phyloP scores from a whole-genome alignment of 2,888 invertebrate genomes.

The Branchinecta sandiegonensis region DNA sequence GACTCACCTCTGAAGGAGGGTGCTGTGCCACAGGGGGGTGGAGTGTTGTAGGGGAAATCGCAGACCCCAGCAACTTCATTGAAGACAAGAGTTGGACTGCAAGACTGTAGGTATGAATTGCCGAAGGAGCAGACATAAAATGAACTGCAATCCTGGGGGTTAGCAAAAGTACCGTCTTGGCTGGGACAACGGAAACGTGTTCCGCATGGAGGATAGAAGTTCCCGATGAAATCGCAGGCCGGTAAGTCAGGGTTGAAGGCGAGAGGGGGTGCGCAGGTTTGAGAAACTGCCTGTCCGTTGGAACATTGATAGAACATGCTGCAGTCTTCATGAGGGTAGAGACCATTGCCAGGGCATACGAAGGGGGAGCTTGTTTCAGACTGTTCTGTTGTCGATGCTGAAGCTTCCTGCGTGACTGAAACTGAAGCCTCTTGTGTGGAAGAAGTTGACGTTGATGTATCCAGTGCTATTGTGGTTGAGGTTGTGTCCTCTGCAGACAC shows the following conservation, averaged over 20 bases:
- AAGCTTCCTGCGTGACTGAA: not conserved
- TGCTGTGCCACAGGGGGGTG: constrained; percentile 9
- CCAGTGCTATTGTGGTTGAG: not conserved
- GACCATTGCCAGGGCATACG: not conserved
- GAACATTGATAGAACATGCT: constrained; percentile 3
- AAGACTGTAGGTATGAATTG: not conserved
- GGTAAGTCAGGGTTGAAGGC: not conserved
- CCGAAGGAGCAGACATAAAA: constrained; percentile 5
- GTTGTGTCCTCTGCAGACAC: not conserved
- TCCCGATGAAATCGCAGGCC: not conserved
- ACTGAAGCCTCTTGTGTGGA: not conserved
- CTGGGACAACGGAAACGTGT: not conserved
- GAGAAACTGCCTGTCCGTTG: not conserved
- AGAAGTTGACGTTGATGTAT: not conserved
- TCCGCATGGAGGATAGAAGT: constrained; percentile 12
- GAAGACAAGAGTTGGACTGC: not conserved
- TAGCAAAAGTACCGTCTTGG: not conserved
- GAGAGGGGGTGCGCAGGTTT: not conserved
- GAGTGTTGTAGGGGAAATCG: not conserved
- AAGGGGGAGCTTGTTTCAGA: not conserved
- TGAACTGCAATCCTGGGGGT: not conserved
- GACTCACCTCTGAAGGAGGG: not conserved
- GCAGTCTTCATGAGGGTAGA: constrained; percentile 2
- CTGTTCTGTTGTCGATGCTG: not conserved
- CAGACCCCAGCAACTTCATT: not conserved